phyloP scores from a whole-genome alignment of 1,140 invertebrate species.

The Lasioglossum baleicum region DNA sequence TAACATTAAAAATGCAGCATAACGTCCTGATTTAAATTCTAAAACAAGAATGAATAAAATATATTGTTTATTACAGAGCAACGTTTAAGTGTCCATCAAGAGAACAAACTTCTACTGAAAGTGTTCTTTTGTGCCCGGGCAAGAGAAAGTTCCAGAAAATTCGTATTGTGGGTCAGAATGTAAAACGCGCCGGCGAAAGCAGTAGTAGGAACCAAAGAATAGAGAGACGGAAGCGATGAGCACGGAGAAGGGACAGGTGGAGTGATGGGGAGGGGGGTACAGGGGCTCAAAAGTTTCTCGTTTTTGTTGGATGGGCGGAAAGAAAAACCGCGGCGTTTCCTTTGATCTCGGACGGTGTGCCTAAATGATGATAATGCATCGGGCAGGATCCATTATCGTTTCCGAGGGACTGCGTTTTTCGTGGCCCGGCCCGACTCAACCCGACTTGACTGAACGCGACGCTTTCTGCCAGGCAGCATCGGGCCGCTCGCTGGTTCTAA shows the following conservation, averaged over 20 bases:
- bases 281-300: not conserved
- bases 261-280: not conserved
- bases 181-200: not conserved
- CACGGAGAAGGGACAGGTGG: not conserved
- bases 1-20: too few species aligned
- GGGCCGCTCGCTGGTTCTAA: slow-evolving; percentile 40
- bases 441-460: not conserved
- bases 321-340: slow-evolving; percentile 15
- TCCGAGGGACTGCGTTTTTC: slow-evolving; percentile 15
- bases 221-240: not conserved
- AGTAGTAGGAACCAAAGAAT: not conserved
- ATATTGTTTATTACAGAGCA: too few species aligned
- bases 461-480: not conserved
- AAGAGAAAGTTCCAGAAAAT: too few species aligned
- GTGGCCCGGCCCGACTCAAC: not conserved
- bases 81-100: too few species aligned
- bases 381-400: slow-evolving; percentile 28
- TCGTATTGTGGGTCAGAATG: not conserved
- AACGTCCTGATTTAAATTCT: too few species aligned
- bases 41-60: too few species aligned
- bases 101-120: too few species aligned
- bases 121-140: too few species aligned
- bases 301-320: slow-evolving; percentile 3
- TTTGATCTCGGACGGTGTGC: slow-evolving; percentile 28
- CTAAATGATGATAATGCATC: slow-evolving; percentile 34